phyloP scores from a whole-genome alignment of 2,113 vertebrate species.

The Pyrgilauda ruficollis region DNA sequence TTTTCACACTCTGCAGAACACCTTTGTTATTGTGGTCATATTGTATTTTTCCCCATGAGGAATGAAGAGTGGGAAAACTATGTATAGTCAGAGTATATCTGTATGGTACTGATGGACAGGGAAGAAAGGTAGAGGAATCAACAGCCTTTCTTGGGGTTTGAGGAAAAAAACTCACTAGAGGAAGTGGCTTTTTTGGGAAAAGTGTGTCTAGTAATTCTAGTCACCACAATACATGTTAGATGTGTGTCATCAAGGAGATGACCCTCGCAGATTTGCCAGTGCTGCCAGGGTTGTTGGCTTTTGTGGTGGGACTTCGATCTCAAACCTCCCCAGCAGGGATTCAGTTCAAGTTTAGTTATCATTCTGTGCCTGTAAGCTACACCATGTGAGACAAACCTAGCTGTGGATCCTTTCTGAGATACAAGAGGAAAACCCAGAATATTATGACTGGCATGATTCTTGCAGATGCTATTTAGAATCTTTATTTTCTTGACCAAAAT shows the following conservation, averaged over 20 bases:
- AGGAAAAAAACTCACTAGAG: background rate
- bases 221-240: background rate
- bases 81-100: accelerated
- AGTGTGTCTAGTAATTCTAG: background rate
- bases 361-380: accelerated
- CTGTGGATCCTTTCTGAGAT: background rate
- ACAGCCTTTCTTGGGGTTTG: background rate
- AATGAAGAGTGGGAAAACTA: background rate
- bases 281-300: accelerated
- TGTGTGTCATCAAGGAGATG: background rate
- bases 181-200: background rate
- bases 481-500: background rate
- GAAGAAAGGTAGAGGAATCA: background rate
- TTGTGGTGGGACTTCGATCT: background rate
- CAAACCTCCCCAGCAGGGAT: accelerated
- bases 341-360: background rate
- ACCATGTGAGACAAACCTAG: accelerated
- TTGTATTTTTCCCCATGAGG: background rate
- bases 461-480: background rate
- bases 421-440: background rate
- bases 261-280: too few species aligned
- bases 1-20: background rate
- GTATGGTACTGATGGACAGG: accelerated
- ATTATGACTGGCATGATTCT: background rate
- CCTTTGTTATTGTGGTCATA: background rate